Evolutionary conservation across 2,113 vertebrate genomes (phyloP), one percentile per base, ranked within the genome.

Genomic region (Ancistrus triradiatus): DNA sequence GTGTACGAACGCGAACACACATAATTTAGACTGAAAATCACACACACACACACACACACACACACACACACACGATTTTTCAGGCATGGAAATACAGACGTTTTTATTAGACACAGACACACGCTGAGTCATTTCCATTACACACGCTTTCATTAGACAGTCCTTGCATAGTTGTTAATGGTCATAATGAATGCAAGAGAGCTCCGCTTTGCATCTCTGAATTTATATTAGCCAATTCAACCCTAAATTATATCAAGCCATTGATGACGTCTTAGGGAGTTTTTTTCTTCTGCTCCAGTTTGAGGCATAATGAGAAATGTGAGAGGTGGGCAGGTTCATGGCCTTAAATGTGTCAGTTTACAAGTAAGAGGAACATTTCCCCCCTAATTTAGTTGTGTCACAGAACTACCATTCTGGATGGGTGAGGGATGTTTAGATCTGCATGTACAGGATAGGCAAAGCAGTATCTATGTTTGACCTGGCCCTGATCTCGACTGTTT

Each of bases 141-240:
- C 38, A 55, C 2, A 15, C 31, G 31, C 38, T 66, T 50, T 14
- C 21, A 66, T 38, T 2, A 73, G 46, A 52, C 42, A 3, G 35
- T 64, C 72, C n/a, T n/a, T 47, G 70, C 31, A 37, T 59, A 2
- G 47, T 11, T 70, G 77, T 69, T 77, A 78, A 74, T 73, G 66
- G 70, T 37, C 38, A 25, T 50, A 70, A 80, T 80, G 70, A 60
- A 72, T 70, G 17, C 56, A 17, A 53, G 40, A 38, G n/a, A 8
- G 31, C 56, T 35, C 37, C 57, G 42, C 48, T 25, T 47, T 14
- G 10, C 24, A 14, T n/a, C 15, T 46, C 48, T 55, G 58, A 44
- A 65, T 46, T 57, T 57, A 31, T 53, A 44, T 35, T 47, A 56
- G 56, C 50, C 59, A 35, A 17, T 51, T 47, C 14, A 27, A 55